Evolutionary conservation across 2,888 invertebrate genomes (phyloP).

Genomic region (Agrotis clavis): DNA sequence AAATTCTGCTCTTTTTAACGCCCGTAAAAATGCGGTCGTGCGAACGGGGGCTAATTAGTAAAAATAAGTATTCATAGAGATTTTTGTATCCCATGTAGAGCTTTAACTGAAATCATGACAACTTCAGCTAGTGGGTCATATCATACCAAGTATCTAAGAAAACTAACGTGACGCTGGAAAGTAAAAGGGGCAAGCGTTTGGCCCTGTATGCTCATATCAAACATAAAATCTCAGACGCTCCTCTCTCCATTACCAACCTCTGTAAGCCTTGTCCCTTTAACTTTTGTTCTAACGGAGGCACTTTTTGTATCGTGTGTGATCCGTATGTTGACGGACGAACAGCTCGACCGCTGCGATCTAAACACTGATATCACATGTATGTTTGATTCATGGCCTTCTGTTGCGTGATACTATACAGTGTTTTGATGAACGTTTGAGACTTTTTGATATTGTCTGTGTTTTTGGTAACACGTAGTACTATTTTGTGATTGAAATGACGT

Average conservation of each 20-base stretch:
- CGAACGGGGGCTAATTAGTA: too few relatives aligned
- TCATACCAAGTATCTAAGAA: too few relatives aligned
- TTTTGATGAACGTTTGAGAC: constrained; percentile 22
- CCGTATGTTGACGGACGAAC: constrained; percentile 50
- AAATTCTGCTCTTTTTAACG: too few relatives aligned
- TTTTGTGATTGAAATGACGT: too few relatives aligned
- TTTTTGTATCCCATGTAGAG: neutral
- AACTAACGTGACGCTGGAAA: too few relatives aligned
- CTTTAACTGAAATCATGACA: neutral
- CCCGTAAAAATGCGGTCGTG: too few relatives aligned
- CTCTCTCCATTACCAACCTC: constrained; percentile 5
- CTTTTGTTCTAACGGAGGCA: constrained; percentile 56
- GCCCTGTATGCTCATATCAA: too few relatives aligned
- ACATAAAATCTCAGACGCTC: constrained; percentile 12
- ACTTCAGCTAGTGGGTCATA: neutral
- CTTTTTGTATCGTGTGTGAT: constrained; percentile 65
- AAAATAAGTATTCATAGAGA: too few relatives aligned
- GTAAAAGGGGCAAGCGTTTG: too few relatives aligned
- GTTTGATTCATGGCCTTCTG: constrained; percentile 59
- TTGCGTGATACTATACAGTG: constrained; percentile 4
- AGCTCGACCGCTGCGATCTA: constrained; percentile 22
- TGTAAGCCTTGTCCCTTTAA: constrained; percentile 11
- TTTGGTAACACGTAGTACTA: too few relatives aligned
- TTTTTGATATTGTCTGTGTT: neutral
- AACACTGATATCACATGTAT: constrained; percentile 51